phyloP scores from a whole-genome alignment of 2,888 invertebrate genomes.

The Thumatha senex region DNA sequence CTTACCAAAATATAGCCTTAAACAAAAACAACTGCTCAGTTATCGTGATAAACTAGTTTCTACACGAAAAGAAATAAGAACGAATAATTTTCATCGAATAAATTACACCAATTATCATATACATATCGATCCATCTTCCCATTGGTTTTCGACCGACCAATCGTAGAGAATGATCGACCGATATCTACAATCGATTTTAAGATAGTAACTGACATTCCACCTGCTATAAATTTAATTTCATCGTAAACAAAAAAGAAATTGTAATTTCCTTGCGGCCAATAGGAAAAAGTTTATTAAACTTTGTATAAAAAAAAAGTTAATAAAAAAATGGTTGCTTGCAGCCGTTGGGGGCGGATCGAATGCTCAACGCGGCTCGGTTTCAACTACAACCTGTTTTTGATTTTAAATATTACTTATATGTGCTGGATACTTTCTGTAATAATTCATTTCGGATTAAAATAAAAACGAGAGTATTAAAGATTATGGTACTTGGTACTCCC shows the following conservation, averaged over 20 bases:
- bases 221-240: constrained; percentile 79
- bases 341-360: constrained; percentile 71
- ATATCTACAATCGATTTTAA: constrained; percentile 49
- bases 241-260: constrained; percentile 53
- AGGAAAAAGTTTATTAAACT: constrained; percentile 77
- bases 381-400: constrained; percentile 66
- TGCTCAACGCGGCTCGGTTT: constrained; percentile 56
- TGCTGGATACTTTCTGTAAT: constrained; percentile 15
- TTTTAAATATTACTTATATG: constrained; percentile 48
- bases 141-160: constrained; percentile 56
- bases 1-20: constrained; percentile 32
- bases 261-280: constrained; percentile 76
- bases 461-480: constrained; percentile 4
- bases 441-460: constrained; percentile 16
- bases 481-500: constrained; percentile 1
- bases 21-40: constrained; percentile 42
- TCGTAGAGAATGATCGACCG: constrained; percentile 36
- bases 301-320: constrained; percentile 61
- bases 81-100: constrained; percentile 22
- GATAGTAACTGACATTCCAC: constrained; percentile 59
- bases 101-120: constrained; percentile 28
- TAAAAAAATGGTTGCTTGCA: constrained; percentile 55
- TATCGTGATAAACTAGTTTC: constrained; percentile 47
- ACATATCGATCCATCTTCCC: constrained; percentile 44
- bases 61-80: constrained; percentile 39